These are phyloP conservation scores for Neodiprion fabricii DNA, from an alignment of 1,140 invertebrate genomes.

Conservation along the genomic window DNA sequence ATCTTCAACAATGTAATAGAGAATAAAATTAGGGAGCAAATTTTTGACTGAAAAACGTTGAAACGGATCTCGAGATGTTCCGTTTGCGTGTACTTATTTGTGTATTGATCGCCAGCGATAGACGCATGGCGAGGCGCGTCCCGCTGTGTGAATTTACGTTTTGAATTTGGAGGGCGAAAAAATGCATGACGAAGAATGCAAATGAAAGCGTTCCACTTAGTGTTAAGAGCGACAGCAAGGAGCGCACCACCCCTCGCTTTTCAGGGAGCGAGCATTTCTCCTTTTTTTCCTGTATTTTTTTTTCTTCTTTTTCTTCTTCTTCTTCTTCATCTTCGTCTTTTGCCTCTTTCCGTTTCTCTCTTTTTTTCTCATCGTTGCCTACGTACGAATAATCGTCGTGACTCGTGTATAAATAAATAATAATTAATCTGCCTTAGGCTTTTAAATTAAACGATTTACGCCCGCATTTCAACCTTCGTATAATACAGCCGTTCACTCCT, in stretches of 20 bases:
- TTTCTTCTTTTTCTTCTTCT: background rate
- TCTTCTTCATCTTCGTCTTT: too few species aligned
- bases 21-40: too few species aligned
- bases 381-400: background rate
- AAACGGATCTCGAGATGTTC: too few species aligned
- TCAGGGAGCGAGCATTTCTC: background rate
- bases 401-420: slow-evolving; percentile 2
- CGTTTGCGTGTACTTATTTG: too few species aligned
- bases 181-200: background rate
- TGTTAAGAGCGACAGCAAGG: background rate
- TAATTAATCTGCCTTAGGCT: background rate
- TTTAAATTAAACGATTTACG: background rate
- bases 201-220: background rate
- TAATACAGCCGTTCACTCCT: too few species aligned
- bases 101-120: too few species aligned
- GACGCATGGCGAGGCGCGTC: too few species aligned
- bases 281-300: too few species aligned
- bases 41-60: too few species aligned
- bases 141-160: background rate
- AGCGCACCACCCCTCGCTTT: background rate
- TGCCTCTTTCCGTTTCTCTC: background rate
- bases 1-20: too few species aligned
- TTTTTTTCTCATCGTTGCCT: background rate
- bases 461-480: background rate
- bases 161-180: background rate